Conservation (phyloP, 2,888 invertebrate species). For the Oscheius sp. region DNA sequence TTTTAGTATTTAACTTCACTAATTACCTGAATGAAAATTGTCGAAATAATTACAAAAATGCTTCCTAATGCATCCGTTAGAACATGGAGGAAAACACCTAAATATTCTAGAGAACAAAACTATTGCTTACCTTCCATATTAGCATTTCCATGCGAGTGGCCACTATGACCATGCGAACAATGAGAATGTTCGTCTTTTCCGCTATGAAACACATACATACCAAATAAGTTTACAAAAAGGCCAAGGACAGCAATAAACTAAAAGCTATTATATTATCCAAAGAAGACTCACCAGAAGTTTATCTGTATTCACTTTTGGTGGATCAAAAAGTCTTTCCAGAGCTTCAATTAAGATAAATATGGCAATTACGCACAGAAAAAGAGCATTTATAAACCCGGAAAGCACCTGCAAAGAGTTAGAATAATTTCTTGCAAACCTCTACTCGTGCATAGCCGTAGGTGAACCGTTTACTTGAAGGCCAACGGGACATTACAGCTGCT, state of each 20-base stretch:
- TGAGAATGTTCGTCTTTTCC: constrained; percentile 71
- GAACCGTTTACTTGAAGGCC: constrained; percentile 75
- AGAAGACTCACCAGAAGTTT: constrained; percentile 74
- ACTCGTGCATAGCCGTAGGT: constrained; percentile 75
- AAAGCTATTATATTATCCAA: too few species aligned
- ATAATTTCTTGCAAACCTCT: constrained; percentile 71
- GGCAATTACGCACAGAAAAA: constrained; percentile 75
- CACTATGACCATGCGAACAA: constrained; percentile 60
- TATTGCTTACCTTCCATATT: constrained; percentile 77
- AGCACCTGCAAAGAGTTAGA: constrained; percentile 35
- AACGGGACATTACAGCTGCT: constrained; percentile 75
- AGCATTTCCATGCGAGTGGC: constrained; percentile 71
- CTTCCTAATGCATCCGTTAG: constrained; percentile 76
- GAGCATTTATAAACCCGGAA: constrained; percentile 75
- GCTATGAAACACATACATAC: constrained; percentile 74
- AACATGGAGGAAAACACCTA: constrained; percentile 76
- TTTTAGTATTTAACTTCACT: background rate
- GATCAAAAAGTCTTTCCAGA: constrained; percentile 74
- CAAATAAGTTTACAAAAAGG: constrained; percentile 75
- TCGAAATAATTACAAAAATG: constrained; percentile 76
- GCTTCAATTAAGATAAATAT: constrained; percentile 75
- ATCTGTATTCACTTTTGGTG: constrained; percentile 75
- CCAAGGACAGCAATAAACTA: constrained; percentile 75
- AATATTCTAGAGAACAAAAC: too few species aligned
- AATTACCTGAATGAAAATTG: constrained; percentile 73